Evolutionary conservation across 1,140 invertebrate species (phyloP).

Genomic region (Cotesia vestalis): DNA sequence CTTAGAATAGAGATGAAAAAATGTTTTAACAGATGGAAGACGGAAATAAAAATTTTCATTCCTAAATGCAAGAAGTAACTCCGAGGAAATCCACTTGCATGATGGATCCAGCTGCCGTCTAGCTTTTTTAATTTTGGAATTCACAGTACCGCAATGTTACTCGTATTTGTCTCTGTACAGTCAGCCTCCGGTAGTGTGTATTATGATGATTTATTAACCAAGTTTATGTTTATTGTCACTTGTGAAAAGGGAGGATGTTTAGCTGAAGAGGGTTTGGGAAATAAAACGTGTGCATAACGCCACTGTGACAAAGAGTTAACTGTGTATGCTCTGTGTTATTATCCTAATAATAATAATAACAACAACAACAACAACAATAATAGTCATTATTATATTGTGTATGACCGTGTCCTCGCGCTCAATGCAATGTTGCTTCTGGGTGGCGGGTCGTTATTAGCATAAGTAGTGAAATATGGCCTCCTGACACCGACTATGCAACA

Average conservation of each 20-base stretch:
- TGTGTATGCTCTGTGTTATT: neutral
- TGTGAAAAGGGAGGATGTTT: constrained; percentile 6
- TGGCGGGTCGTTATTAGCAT: constrained; percentile 63
- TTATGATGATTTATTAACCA: too few relatives aligned
- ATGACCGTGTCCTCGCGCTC: constrained; percentile 42
- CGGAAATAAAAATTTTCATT: too few relatives aligned
- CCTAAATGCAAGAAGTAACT: too few relatives aligned
- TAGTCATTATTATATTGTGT: constrained; percentile 11
- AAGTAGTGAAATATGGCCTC: constrained; percentile 65
- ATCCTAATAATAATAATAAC: neutral
- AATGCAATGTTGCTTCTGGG: constrained; percentile 54
- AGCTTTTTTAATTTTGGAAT: too few relatives aligned
- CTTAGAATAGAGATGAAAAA: too few relatives aligned
- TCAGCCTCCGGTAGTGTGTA: too few relatives aligned
- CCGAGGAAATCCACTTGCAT: too few relatives aligned
- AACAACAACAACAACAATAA: neutral
- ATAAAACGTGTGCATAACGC: neutral
- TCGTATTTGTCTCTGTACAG: too few relatives aligned
- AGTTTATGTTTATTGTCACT: neutral
- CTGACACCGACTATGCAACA: constrained; percentile 55
- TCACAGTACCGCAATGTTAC: too few relatives aligned
- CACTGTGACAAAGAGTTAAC: constrained; percentile 7
- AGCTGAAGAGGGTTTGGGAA: neutral
- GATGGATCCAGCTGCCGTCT: too few relatives aligned
- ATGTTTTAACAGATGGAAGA: too few relatives aligned